Evolutionary conservation across 2,888 invertebrate species (phyloP).

Genomic region (Dolichomitus sp.): DNA sequence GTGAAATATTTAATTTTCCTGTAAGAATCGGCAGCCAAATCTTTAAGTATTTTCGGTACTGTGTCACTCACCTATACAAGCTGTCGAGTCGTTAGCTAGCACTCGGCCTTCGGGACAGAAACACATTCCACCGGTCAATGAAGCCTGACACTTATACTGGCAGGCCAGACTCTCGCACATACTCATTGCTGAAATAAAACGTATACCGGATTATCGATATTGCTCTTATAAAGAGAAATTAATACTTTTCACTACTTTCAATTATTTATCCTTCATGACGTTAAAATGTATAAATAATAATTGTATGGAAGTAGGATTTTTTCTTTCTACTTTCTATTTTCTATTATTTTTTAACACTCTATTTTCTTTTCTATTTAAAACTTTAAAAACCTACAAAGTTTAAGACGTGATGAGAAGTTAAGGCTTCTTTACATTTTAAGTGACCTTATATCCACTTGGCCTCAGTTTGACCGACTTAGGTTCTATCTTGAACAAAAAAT

Average conservation of each 20-base stretch:
- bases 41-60: constrained; percentile 1
- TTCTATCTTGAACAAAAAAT: not conserved
- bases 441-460: not conserved
- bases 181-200: constrained; percentile 89
- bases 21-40: not conserved
- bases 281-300: not conserved
- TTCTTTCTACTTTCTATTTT: not conserved
- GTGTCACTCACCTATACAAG: constrained; percentile 90
- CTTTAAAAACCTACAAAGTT: too few species aligned
- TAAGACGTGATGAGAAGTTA: too few species aligned
- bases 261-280: not conserved
- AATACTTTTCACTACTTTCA: not conserved
- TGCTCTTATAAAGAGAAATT: not conserved
- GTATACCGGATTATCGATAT: not conserved
- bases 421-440: too few species aligned
- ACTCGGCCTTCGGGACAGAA: constrained; percentile 95
- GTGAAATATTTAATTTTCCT: not conserved
- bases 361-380: not conserved
- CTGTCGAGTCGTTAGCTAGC: constrained; percentile 93
- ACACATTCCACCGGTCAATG: constrained; percentile 96
- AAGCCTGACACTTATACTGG: constrained; percentile 96
- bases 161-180: constrained; percentile 95
- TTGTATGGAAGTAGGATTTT: too few species aligned
- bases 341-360: not conserved
- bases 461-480: not conserved